Conservation (phyloP, 2,113 vertebrate species). For the Tyto alba region DNA sequence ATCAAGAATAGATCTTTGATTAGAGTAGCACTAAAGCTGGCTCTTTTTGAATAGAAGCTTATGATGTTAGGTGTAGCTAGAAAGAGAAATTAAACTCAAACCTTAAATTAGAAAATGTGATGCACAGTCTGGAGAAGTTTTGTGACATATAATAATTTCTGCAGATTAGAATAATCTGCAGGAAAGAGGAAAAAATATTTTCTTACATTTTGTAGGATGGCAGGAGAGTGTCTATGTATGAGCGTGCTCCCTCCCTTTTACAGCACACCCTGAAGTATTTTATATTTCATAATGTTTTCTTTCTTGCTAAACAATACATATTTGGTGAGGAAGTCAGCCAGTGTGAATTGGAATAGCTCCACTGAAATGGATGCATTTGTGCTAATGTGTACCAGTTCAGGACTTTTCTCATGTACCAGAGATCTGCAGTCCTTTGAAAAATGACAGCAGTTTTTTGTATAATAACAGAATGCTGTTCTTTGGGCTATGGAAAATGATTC, state of each 20-base stretch:
- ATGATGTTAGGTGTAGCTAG: background rate
- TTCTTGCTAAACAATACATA: background rate
- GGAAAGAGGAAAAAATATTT: background rate
- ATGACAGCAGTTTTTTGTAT: background rate
- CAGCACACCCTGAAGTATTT: rapidly evolving
- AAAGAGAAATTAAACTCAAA: background rate
- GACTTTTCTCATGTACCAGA: background rate
- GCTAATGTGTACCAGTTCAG: background rate
- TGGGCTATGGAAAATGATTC: background rate
- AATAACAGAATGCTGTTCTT: background rate
- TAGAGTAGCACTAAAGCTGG: background rate
- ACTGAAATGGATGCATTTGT: background rate
- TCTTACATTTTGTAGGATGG: background rate
- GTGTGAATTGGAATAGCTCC: background rate
- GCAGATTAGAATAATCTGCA: background rate
- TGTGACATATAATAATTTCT: background rate
- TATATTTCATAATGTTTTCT: background rate
- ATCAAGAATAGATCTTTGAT: background rate
- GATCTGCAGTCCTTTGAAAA: background rate
- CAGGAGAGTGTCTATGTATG: background rate
- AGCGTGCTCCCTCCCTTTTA: background rate
- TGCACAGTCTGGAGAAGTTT: background rate
- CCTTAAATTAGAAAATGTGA: background rate
- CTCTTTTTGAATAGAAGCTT: background rate
- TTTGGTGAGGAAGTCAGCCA: background rate